Evolutionary conservation across 1,140 invertebrate species (phyloP).

Genomic region (Penaeus indicus): DNA sequence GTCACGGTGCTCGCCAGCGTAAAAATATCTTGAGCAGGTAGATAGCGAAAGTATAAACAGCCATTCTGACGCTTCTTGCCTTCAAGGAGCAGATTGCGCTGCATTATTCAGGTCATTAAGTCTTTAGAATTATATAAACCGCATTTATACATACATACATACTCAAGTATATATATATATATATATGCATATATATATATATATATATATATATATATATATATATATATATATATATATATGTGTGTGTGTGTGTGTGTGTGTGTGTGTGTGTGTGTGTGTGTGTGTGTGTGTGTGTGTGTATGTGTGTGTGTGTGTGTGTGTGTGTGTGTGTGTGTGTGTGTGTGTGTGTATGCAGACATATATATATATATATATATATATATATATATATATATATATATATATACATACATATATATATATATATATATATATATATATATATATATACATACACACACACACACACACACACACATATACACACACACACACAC

Average conservation of each 20-base stretch:
- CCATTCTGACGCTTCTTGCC: too few relatives aligned
- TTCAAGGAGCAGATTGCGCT: too few relatives aligned
- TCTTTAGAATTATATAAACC: background rate
- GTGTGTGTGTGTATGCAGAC: background rate
- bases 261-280: too few relatives aligned
- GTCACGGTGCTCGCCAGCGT: too few relatives aligned
- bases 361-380: background rate
- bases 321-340: background rate
- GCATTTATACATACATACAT: background rate
- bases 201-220: too few relatives aligned
- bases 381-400: constrained; percentile 23
- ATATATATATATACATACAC: background rate
- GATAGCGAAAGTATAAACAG: too few relatives aligned
- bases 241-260: background rate
- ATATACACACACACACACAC: background rate
- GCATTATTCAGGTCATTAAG: background rate
- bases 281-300: background rate
- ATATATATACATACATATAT: background rate
- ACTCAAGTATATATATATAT: too few relatives aligned
- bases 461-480: background rate
- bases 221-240: background rate
- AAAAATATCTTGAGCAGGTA: too few relatives aligned
- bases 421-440: too few relatives aligned
- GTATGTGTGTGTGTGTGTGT: constrained; percentile 26
- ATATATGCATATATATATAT: too few relatives aligned